Evolutionary conservation across 2,797 vertebrate species (phyloP).

Genomic region (Spinus olivaceus): DNA sequence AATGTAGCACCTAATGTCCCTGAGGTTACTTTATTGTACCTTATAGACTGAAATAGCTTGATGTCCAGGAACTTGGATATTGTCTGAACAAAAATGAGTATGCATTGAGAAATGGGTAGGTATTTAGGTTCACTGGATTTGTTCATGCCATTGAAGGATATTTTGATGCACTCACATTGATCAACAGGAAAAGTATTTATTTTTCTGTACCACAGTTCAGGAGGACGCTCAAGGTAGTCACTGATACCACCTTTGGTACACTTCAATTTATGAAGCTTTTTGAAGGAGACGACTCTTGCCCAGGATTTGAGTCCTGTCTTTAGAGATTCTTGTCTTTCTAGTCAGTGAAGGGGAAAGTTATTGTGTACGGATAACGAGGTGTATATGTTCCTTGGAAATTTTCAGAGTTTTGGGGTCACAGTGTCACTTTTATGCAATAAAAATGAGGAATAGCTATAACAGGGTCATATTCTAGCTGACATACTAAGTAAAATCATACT

Average conservation of each 20-base stretch:
- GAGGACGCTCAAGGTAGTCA: not conserved
- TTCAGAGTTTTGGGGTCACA: not conserved
- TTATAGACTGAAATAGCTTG: not conserved
- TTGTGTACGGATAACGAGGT: not conserved
- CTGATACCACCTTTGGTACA: not conserved
- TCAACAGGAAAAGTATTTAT: not conserved
- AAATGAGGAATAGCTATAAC: not conserved
- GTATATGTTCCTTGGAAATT: not conserved
- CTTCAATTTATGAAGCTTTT: not conserved
- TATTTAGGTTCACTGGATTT: not conserved
- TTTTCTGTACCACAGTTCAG: not conserved
- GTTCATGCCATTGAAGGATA: not conserved
- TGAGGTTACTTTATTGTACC: not conserved
- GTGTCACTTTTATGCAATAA: not conserved
- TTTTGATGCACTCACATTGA: not conserved
- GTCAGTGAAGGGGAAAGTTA: not conserved
- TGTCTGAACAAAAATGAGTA: not conserved
- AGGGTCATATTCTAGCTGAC: not conserved
- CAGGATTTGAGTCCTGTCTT: not conserved
- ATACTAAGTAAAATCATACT: not conserved
- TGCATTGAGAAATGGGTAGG: accelerated
- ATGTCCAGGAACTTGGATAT: not conserved
- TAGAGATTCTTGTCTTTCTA: not conserved
- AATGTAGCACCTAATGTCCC: not conserved
- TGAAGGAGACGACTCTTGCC: not conserved